Percentiles rank a stretch among this genome's conserved stretches.
Evolutionary conservation across 1,140 invertebrate genomes (phyloP).

Genomic region (Drosophila ananassae): DNA sequence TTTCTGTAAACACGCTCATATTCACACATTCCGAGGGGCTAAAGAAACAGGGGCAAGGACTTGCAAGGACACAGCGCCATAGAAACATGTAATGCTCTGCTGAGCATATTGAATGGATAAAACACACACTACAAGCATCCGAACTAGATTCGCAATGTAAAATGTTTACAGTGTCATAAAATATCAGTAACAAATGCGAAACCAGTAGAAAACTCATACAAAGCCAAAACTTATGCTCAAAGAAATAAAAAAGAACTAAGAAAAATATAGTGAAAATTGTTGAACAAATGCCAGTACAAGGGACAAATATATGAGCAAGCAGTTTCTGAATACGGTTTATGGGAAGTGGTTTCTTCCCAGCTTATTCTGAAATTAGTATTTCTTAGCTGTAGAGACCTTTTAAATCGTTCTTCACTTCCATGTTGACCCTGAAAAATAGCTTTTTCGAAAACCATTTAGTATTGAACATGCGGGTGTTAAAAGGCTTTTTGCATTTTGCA

Average conservation of each 20-base stretch:
- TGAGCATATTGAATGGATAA: conserved; percentile 60
- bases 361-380: too few relatives aligned
- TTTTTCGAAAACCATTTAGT: conserved; percentile 8
- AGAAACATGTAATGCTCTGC: conserved; percentile 55
- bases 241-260: conserved; percentile 27
- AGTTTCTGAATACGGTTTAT: background rate
- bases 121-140: conserved; percentile 22
- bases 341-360: background rate
- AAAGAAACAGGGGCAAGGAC: conserved; percentile 23
- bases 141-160: conserved; percentile 54
- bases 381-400: background rate
- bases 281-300: conserved; percentile 50
- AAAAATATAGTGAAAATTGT: conserved; percentile 32
- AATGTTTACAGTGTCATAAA: conserved; percentile 81
- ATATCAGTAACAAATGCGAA: conserved; percentile 73
- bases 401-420: background rate
- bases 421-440: background rate
- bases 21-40: conserved; percentile 6
- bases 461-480: conserved; percentile 12
- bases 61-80: conserved; percentile 51
- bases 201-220: conserved; percentile 39
- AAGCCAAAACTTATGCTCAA: conserved; percentile 8
- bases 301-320: background rate
- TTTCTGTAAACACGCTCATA: conserved; percentile 30
- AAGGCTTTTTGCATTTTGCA: conserved; percentile 33